Base-by-base conservation (phyloP, 2,797 vertebrate genomes). In the Chaenodraco wilsoni region DNA sequence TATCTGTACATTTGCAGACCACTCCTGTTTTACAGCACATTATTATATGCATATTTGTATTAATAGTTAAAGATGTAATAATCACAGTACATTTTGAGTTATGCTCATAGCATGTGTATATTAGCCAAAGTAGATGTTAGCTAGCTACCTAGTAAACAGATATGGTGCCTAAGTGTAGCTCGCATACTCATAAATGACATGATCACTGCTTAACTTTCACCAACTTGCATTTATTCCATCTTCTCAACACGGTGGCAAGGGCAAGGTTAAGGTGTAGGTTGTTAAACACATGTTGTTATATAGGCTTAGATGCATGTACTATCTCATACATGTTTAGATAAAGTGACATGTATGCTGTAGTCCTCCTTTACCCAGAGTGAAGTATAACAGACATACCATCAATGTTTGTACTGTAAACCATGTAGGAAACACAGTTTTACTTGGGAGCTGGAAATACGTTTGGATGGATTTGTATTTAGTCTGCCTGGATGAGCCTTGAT, bases 381-480 rank as follows among this genome's bases (percentile, higher is more conserved):
- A 65, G 41, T 10, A 51, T 71, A 11, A 27, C n/a, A 15, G 10
- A 37, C 16, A 44, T 17, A 8, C 33, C 31, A 4, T 49, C 17
- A 16, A 55, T 12, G 61, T 60, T 52, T 51, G 10, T 27, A 27
- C 3, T 27, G 23, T 52, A 19, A 11, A 19, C 16, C 15, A 3
- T 57, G 14, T 19, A 21, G 21, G 9, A 16, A 5, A 55, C 72
- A 78, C 84, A 55, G 69, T 54, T 80, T 71, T 50, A 19, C 10
- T 69, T 9, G 3, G 19, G 21, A 46, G 70, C 58, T 56, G 45
- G 61, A 79, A 69, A 40, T 65, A 63, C 46, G 49, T 79, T 85
- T 67, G 49, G 37, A 74, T 74, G 50, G 63, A 75, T 79, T 76
- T 79, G 69, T 62, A 60, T 58, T 63, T 58, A 62, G 31, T 71